Base-by-base conservation (phyloP, 2,797 vertebrate genomes). In the Acipenser transmontanus region DNA sequence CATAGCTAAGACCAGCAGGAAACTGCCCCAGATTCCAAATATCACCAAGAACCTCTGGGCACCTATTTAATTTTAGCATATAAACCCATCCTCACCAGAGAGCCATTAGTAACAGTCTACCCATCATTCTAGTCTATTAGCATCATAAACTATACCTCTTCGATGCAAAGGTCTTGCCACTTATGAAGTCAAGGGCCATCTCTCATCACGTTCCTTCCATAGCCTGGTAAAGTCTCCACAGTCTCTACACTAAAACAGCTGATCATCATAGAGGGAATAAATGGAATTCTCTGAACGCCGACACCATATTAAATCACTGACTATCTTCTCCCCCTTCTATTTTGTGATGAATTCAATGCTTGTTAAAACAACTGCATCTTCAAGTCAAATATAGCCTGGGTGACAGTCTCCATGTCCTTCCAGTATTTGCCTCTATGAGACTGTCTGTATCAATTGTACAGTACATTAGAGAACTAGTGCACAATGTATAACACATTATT, bases 71-170 rank as follows among this genome's bases (percentile, higher is more conserved):
- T 61, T 65, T 64, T 59, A 69, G 14, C 17, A 54, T 6, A 13
- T 14, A 68, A 68, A 59, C 8, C 17, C 47, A 47, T 61, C 49
- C 14, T 13, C 47, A 61, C 34, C 65, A 8, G 49, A 49, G 59
- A 13, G 49, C 59, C 56, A 49, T 59, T 69, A 49, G 7, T 61
- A 47, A 51, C 68, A 60, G 56, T 48, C 61, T 47, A 50, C 59
- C 50, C 5, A 61, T 65, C 50, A 61, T 65, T 54, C 56, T 61
- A 66, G 62, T 52, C 34, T 65, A 69, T 69, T 69, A 62, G 34
- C 20, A 62, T 34, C 59, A 65, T 69, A 61, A 66, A 66, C 13
- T 34, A 34, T 49, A 66, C 57, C 12, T 20, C 17, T 59, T 66
- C 54, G 20, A 34, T 59, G 65, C 57, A 66, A 66, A 66, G 47